Percentiles rank a stretch among this genome's conserved stretches.
phyloP scores from a whole-genome alignment of 2,797 vertebrate species.

The Mycteria americana region DNA sequence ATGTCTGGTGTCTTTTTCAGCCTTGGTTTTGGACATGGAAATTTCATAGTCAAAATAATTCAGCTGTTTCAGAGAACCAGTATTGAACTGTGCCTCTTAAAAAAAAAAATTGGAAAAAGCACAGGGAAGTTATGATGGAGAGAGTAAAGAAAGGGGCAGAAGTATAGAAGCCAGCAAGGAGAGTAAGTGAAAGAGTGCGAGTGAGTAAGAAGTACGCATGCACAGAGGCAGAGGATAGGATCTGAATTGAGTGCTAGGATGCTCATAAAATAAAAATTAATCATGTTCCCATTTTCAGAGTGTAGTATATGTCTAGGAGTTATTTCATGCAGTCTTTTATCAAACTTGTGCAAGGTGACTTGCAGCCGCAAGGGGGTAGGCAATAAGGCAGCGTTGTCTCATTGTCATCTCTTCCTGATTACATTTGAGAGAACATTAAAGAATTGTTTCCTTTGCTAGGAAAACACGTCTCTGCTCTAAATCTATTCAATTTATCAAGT shows the following conservation, averaged over 20 bases:
- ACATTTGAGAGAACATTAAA: background rate
- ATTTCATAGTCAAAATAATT: background rate
- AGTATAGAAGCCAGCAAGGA: background rate
- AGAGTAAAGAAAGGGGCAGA: background rate
- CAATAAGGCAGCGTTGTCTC: background rate
- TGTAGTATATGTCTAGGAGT: background rate
- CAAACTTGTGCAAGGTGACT: background rate
- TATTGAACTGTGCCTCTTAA: background rate
- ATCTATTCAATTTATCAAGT: background rate
- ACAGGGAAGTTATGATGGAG: background rate
- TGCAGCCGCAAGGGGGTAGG: background rate
- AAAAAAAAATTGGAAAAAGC: background rate
- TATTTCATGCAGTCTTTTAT: background rate
- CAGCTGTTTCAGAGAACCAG: background rate
- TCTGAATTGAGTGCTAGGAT: background rate
- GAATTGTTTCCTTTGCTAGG: background rate
- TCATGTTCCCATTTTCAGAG: background rate
- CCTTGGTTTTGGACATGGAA: background rate
- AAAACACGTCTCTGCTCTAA: background rate
- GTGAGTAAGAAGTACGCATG: background rate
- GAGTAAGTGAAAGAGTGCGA: background rate
- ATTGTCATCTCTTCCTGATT: slow-evolving; percentile 23
- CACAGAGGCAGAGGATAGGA: background rate
- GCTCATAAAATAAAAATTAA: slow-evolving; percentile 22
- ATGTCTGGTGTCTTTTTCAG: background rate